Evolutionary conservation across 2,113 vertebrate genomes (phyloP), one percentile per base, ranked within the genome.

Genomic region (Morone chrysops): DNA sequence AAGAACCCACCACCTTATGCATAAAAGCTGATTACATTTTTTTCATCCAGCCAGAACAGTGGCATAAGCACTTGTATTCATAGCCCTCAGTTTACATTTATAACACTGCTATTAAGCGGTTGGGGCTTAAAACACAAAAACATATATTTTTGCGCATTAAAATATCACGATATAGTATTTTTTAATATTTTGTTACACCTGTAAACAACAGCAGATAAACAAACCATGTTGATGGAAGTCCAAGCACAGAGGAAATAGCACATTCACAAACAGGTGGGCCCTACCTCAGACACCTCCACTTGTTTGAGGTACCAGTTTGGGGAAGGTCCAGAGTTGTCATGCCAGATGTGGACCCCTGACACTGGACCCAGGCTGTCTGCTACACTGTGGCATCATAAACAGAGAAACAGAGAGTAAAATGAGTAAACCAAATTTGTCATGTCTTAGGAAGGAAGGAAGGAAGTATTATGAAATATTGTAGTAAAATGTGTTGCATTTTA

Each of bases 301-400:
- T 93, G 92, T 77, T 94, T 95, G 38, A 97, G 56, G 57, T 94
- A 96, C 95, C 96, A 97, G 80, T 83, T 88, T 0, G 96, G 95
- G 12, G 93, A 95, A 7, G 77, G 63, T 48, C 96, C 96, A 13
- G 80, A 79, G 88, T 93, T 93, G 89, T 96, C 92, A 1, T 97
- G 96, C 97, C 97, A 97, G 71, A 97, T 90, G 69, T 90, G 92
- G 80, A 97, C 67, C 71, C 94, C 95, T 92, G 85, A 87, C 47
- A 97, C 86, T 0, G 84, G 80, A 17, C 97, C 96, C 79, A 97
- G 91, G 51, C 70, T 90, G 3, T 93, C 88, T 2, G 95, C 82
- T 31, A 92, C n/a, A 67, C 97, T 97, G 89, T 76, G 61, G 67
- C 11, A 14, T 12, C 6, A 73, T 6, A 72, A 2, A 72, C 6